Percentiles rank a stretch among this genome's conserved stretches.
phyloP scores from a whole-genome alignment of 2,113 vertebrate species.

The Anguilla rostrata region DNA sequence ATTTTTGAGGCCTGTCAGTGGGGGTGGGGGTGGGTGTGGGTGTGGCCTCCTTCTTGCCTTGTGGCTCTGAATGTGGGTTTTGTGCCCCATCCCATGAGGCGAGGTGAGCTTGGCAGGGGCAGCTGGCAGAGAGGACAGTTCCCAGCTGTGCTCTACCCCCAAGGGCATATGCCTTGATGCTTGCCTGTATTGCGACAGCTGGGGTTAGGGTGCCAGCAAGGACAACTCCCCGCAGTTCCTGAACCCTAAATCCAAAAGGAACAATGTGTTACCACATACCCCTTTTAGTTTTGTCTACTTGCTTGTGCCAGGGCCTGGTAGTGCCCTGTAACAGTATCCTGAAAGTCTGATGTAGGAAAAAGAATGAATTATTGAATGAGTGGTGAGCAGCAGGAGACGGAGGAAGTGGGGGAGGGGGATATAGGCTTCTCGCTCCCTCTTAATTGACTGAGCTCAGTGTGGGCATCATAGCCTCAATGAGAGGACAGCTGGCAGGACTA shows the following conservation, averaged over 20 bases:
- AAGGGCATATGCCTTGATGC: conserved; percentile 58
- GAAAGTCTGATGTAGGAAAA: background rate
- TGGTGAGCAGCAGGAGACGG: background rate
- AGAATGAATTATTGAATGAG: background rate
- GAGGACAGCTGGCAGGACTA: background rate
- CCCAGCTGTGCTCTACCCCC: conserved; percentile 49
- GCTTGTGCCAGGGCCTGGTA: background rate
- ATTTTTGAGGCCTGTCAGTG: too few relatives aligned
- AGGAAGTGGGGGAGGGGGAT: too few relatives aligned
- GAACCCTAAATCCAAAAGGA: background rate
- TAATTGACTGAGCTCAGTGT: background rate
- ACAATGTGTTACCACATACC: background rate
- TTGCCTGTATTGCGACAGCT: conserved; percentile 50
- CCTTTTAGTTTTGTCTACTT: background rate
- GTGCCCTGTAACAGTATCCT: background rate
- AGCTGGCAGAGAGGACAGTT: conserved; percentile 59
- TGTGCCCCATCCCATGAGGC: background rate
- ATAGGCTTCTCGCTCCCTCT: background rate
- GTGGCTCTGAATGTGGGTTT: background rate
- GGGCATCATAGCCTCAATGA: background rate
- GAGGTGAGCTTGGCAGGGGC: conserved; percentile 36
- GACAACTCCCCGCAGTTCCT: conserved; percentile 21
- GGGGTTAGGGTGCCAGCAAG: conserved; percentile 50
- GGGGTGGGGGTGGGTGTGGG: background rate
- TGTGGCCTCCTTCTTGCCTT: background rate